phyloP scores from a whole-genome alignment of 2,888 invertebrate species.

The Aplocera efformata region DNA sequence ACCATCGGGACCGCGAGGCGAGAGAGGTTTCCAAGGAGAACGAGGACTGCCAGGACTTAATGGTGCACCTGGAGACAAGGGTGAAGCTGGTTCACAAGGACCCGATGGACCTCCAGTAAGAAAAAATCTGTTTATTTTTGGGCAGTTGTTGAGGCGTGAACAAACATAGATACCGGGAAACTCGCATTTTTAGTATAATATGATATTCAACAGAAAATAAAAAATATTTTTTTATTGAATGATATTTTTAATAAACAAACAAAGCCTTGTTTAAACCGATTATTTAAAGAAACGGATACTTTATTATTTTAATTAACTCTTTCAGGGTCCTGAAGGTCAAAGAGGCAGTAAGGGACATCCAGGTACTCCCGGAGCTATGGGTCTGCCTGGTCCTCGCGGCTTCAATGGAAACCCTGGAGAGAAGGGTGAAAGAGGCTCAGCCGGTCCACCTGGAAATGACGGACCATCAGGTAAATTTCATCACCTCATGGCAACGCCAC shows the following conservation, averaged over 20 bases:
- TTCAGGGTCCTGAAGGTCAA: conserved; percentile 83
- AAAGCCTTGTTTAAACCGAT: no score
- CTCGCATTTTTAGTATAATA: no score
- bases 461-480: conserved; percentile 85
- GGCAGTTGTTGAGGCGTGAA: no score
- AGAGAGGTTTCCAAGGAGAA: conserved; percentile 87
- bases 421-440: conserved; percentile 87
- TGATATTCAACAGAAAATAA: no score
- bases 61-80: conserved; percentile 83
- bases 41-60: conserved; percentile 85
- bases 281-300: no score
- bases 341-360: conserved; percentile 86
- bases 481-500: background rate
- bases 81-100: conserved; percentile 84
- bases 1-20: conserved; percentile 82
- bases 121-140: conserved; percentile 1
- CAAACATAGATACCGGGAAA: no score
- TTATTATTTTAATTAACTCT: no score
- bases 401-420: conserved; percentile 83
- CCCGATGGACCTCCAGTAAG: conserved; percentile 84
- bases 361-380: conserved; percentile 85
- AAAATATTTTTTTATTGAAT: no score
- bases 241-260: no score
- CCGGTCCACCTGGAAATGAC: conserved; percentile 86
- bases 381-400: conserved; percentile 86